These are phyloP conservation scores for Myotis davidii DNA, from an alignment of 2,113 vertebrate genomes.

Conservation along the genomic window DNA sequence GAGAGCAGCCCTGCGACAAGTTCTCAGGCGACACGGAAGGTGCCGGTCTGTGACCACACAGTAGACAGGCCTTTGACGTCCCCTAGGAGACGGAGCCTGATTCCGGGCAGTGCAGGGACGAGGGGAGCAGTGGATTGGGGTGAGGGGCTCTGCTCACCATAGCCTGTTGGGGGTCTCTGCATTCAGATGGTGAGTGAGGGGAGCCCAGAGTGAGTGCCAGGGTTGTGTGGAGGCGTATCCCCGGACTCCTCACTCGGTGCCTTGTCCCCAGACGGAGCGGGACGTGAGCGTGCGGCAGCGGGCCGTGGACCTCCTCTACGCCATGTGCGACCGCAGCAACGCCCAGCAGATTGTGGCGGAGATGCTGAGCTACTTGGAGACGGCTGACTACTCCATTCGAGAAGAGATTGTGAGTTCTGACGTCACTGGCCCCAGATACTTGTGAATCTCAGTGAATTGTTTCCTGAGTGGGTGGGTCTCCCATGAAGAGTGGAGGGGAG, in stretches of 20 bases:
- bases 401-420: slow-evolving; percentile 91
- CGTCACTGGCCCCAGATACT: rapidly evolving
- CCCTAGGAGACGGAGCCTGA: neutral
- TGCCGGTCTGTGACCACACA: neutral
- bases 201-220: rapidly evolving
- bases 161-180: neutral
- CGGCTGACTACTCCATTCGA: slow-evolving; percentile 94
- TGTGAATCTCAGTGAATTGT: neutral
- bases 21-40: neutral
- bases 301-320: slow-evolving; percentile 93
- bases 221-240: neutral
- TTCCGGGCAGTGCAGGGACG: rapidly evolving
- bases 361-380: slow-evolving; percentile 96
- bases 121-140: neutral
- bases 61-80: neutral
- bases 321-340: slow-evolving; percentile 96
- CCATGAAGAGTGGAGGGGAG: no score
- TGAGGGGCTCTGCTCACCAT: neutral
- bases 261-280: slow-evolving; percentile 89
- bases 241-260: neutral
- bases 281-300: slow-evolving; percentile 95
- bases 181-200: neutral
- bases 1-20: neutral
- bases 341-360: slow-evolving; percentile 95
- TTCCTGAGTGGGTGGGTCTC: neutral